These are phyloP conservation scores for Betta splendens DNA, from an alignment of 2,797 vertebrate species.

Conservation along the genomic window DNA sequence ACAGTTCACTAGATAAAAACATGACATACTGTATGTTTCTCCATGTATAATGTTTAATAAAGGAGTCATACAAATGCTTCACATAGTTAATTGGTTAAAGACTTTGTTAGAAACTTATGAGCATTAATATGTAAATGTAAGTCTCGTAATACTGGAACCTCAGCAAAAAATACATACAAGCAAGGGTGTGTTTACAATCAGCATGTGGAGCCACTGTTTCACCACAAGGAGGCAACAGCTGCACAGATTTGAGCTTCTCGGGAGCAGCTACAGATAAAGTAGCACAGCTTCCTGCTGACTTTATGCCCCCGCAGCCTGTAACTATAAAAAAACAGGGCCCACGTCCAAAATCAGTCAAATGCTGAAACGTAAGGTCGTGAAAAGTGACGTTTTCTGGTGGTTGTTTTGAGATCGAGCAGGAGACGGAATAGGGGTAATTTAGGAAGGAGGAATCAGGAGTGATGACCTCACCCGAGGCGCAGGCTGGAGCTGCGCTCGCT, in stretches of 20 bases:
- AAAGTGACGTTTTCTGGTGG: slow-evolving; percentile 15
- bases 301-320: background rate
- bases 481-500: slow-evolving; percentile 7
- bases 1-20: background rate
- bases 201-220: fast-evolving
- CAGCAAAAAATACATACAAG: background rate
- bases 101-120: background rate
- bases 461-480: background rate
- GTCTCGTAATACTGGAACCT: background rate
- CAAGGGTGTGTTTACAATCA: background rate
- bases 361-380: too few relatives aligned
- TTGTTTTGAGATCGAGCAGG: background rate
- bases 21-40: too few relatives aligned
- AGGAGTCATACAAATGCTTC: background rate
- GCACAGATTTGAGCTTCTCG: background rate
- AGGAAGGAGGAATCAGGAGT: slow-evolving; percentile 4
- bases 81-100: background rate
- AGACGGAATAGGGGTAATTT: background rate
- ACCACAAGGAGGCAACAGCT: slow-evolving; percentile 36
- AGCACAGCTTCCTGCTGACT: background rate
- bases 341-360: background rate
- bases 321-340: background rate
- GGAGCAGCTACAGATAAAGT: slow-evolving; percentile 7
- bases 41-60: too few relatives aligned
- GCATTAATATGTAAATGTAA: background rate